A percentile compares a stretch with the other conserved stretches of the same genome.
These are phyloP conservation scores for Trissonchulus sp. DNA, from an alignment of 2,888 invertebrate genomes.

Conservation along the genomic window DNA sequence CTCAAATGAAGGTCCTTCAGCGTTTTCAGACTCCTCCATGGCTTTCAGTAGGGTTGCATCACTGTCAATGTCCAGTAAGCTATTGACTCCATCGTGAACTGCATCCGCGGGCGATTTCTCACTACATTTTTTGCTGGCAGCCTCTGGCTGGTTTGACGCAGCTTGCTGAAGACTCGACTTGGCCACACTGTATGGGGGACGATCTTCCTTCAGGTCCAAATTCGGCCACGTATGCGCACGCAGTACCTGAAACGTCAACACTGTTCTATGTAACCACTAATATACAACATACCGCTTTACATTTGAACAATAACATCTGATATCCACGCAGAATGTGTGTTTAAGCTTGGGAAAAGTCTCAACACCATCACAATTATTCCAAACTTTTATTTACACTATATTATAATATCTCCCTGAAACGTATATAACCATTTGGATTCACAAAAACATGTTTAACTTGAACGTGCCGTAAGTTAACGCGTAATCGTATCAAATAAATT, in stretches of 20 bases:
- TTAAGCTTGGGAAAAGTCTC: too few relatives aligned
- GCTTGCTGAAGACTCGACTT: neutral
- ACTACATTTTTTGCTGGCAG: neutral
- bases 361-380: too few relatives aligned
- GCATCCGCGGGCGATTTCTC: neutral
- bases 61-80: neutral
- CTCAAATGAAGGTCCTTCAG: conserved; percentile 2
- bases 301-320: too few relatives aligned
- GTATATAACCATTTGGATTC: too few relatives aligned
- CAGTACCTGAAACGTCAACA: conserved; percentile 47
- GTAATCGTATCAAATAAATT: too few relatives aligned
- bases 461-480: too few relatives aligned
- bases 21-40: neutral
- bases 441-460: too few relatives aligned
- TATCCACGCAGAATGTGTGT: too few relatives aligned
- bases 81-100: neutral
- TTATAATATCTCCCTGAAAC: too few relatives aligned
- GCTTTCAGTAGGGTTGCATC: neutral
- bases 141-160: neutral
- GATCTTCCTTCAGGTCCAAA: conserved; percentile 60
- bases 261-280: neutral
- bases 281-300: neutral
- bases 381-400: too few relatives aligned
- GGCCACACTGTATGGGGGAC: conserved; percentile 28
- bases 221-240: conserved; percentile 69